These are phyloP conservation scores for Hozukius guyotensis DNA, from an alignment of 2,797 vertebrate genomes.

Conservation along the genomic window DNA sequence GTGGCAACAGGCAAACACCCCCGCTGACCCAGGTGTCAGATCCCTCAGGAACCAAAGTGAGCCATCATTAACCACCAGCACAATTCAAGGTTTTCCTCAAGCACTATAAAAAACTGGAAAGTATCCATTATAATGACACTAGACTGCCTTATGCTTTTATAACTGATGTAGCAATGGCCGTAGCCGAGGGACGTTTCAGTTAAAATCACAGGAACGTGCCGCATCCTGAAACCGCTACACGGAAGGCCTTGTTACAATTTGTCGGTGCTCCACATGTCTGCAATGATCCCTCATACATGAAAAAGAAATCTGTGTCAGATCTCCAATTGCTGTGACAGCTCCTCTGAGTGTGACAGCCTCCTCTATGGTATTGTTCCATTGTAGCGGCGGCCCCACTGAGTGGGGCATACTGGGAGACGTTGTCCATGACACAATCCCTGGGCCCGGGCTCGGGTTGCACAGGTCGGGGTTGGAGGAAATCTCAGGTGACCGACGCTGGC, in stretches of 20 bases:
- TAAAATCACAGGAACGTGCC: constrained; percentile 12
- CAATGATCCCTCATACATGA: constrained; percentile 26
- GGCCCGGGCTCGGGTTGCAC: constrained; percentile 81
- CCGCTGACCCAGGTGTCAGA: constrained; percentile 76
- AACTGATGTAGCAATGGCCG: background rate
- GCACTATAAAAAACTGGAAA: constrained; percentile 25
- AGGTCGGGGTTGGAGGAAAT: constrained; percentile 83
- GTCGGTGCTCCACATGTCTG: background rate
- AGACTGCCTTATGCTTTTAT: background rate
- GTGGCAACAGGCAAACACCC: constrained; percentile 73
- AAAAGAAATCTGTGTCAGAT: constrained; percentile 52
- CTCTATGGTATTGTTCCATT: constrained; percentile 61
- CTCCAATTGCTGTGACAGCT: constrained; percentile 48
- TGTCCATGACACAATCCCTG: constrained; percentile 85
- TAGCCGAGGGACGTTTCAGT: background rate
- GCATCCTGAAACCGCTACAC: background rate
- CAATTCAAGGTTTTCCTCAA: constrained; percentile 24
- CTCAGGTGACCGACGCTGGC: constrained; percentile 82
- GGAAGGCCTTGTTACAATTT: constrained; percentile 1
- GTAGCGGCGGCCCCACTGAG: constrained; percentile 60
- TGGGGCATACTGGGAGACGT: constrained; percentile 75
- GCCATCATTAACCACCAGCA: constrained; percentile 27
- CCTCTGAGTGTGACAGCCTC: constrained; percentile 52
- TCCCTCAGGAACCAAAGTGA: constrained; percentile 71
- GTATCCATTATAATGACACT: constrained; percentile 20